Evolutionary conservation across 1,140 invertebrate genomes (phyloP).

Genomic region (Pinna nobilis): DNA sequence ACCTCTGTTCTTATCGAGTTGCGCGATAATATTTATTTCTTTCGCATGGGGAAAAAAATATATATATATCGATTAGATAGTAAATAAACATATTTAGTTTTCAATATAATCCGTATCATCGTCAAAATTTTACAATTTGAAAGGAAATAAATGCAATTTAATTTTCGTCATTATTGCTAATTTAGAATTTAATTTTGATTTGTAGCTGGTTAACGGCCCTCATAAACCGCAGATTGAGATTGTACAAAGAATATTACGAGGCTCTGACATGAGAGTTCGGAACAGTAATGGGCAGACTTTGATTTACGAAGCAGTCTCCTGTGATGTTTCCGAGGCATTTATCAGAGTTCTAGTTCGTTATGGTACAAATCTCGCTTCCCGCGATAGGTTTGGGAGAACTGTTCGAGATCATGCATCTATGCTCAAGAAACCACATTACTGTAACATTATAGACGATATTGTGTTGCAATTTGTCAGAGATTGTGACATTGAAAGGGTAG

Average conservation of each 20-base stretch:
- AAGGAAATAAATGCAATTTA: neutral
- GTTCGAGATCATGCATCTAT: conserved; percentile 40
- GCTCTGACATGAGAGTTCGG: conserved; percentile 28
- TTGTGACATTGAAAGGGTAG: conserved; percentile 25
- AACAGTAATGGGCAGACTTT: conserved; percentile 44
- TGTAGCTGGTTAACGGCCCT: conserved; percentile 34
- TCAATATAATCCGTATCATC: neutral
- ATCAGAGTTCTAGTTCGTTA: conserved; percentile 34
- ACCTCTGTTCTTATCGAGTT: neutral
- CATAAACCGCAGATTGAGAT: conserved; percentile 41
- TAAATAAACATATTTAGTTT: neutral
- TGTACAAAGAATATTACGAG: conserved; percentile 35
- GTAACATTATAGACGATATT: conserved; percentile 38
- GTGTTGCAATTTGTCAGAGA: conserved; percentile 30
- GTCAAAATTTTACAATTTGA: neutral
- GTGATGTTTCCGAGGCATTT: conserved; percentile 13
- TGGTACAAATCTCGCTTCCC: conserved; percentile 33
- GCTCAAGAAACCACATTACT: conserved; percentile 21
- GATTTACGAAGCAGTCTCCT: conserved; percentile 45
- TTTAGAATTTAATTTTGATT: neutral
- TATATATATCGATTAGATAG: neutral
- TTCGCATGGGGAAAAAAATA: neutral
- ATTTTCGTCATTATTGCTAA: too few relatives aligned
- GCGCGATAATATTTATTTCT: neutral
- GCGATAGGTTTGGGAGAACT: conserved; percentile 45